These are phyloP conservation scores for Xiphias gladius DNA, from an alignment of 2,113 vertebrate genomes.

Conservation along the genomic window DNA sequence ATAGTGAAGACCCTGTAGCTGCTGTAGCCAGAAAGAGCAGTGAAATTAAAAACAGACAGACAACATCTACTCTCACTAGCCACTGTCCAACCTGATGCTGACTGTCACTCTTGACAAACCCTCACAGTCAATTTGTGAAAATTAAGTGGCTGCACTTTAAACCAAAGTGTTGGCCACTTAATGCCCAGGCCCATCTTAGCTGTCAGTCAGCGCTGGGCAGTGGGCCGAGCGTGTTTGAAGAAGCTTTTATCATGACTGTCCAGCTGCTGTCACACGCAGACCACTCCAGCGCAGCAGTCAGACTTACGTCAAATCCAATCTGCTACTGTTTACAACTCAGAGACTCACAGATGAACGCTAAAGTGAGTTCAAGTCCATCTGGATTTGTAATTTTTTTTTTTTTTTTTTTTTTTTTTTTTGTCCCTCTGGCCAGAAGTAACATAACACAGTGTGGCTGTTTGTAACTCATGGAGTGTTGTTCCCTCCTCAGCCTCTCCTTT, in stretches of 20 bases:
- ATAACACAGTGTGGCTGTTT: slow-evolving; percentile 19
- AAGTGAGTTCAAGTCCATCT: slow-evolving; percentile 49
- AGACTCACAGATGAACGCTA: slow-evolving; percentile 34
- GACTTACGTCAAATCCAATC: slow-evolving; percentile 55
- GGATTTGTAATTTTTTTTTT: slow-evolving; percentile 31
- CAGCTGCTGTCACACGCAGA: slow-evolving; percentile 47
- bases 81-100: slow-evolving; percentile 39
- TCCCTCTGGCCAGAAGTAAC: neutral
- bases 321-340: slow-evolving; percentile 48
- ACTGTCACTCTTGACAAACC: slow-evolving; percentile 56
- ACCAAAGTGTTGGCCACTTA: slow-evolving; percentile 63
- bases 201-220: slow-evolving; percentile 65
- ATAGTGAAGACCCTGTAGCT: slow-evolving; percentile 8
- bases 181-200: slow-evolving; percentile 51
- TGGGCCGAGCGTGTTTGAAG: slow-evolving; percentile 56
- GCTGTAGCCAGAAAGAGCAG: slow-evolving; percentile 1
- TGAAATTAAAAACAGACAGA: slow-evolving; percentile 33
- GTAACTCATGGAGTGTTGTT: neutral
- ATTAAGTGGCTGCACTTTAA: slow-evolving; percentile 72
- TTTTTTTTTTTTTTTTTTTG: neutral
- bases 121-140: slow-evolving; percentile 73
- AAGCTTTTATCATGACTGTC: slow-evolving; percentile 69
- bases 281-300: slow-evolving; percentile 28
- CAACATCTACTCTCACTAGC: slow-evolving; percentile 45
- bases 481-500: neutral